phyloP scores from a whole-genome alignment of 2,113 vertebrate species.

The Onychorhynchus coronatus region DNA sequence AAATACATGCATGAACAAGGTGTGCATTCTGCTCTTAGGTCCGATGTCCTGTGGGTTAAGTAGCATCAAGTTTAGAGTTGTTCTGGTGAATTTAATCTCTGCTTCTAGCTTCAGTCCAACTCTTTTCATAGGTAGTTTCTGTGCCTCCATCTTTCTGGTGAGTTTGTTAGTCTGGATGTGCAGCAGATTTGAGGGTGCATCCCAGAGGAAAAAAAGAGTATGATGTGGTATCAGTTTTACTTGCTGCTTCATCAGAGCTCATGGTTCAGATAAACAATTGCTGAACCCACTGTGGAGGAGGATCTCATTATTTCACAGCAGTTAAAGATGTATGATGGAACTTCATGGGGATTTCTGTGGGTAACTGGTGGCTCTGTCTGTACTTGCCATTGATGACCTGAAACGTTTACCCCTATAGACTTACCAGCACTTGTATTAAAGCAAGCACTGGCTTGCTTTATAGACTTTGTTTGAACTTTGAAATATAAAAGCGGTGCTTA shows the following conservation, averaged over 20 bases:
- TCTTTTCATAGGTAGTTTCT: neutral
- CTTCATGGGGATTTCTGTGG: neutral
- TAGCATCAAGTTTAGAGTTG: neutral
- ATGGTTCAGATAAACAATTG: neutral
- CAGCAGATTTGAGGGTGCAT: neutral
- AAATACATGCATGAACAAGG: neutral
- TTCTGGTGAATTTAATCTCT: neutral
- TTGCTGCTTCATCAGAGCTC: neutral
- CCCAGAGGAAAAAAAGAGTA: neutral
- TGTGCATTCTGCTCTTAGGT: neutral
- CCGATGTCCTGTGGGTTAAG: neutral
- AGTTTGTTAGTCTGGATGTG: neutral
- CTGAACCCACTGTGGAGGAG: neutral
- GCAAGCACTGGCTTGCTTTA: fast-evolving
- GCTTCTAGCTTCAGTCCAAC: neutral
- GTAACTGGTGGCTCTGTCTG: neutral
- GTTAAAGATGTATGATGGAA: neutral
- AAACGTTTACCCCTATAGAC: neutral
- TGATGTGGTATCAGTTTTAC: neutral
- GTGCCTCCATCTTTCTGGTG: neutral
- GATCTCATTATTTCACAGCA: neutral
- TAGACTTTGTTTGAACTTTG: neutral
- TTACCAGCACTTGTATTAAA: neutral
- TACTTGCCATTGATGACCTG: neutral
- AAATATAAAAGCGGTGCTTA: neutral